Base-by-base conservation (phyloP, 2,113 vertebrate genomes). In the Neolamprologus caudopunctatus region DNA sequence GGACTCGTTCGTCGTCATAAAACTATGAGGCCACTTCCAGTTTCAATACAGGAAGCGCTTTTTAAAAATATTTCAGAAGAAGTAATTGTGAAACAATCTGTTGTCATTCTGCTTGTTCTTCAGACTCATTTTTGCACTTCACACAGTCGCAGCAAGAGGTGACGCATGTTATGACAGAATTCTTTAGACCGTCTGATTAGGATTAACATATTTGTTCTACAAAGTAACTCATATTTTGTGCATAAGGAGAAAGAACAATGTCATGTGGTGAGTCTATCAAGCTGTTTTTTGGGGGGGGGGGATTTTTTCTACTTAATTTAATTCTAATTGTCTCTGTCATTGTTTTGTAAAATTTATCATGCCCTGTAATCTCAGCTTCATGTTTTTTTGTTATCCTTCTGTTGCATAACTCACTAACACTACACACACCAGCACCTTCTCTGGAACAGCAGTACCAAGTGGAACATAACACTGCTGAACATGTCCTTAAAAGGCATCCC, bases 401-500 rank as follows among this genome's bases (percentile, higher is more conserved):
- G 54, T 40, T 87, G 66, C 53, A 28, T 83, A 83, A 35, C 47
- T 87, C 45, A 33, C 28, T 50, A 81, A 79, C 83, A 85, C 33
- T 79, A 26, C 68, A 85, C 58, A 75, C 82, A 66, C 84, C 73
- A 73, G 84, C 42, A 31, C 61, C 80, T 81, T 54, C 88, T 80
- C 50, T 90, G 80, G 73, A 91, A 83, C 91, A 87, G 91, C 83
- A 92, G 85, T 90, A 84, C 82, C 87, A 92, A 92, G 91, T 85
- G 83, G 91, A 92, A 73, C 92, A 81, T 87, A 95, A 91, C 91
- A 89, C 88, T 83, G 86, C 87, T 82, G 66, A 94, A 92, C 92
- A 95, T 96, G 87, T 79, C 96, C 96, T 96, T 96, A 96, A 96
- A 96, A 96, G 96, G 96, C 86, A 95, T 92, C 90, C 73, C n/a